Evolutionary conservation across 2,797 vertebrate species (phyloP).

Genomic region (Centroberyx gerrardi): DNA sequence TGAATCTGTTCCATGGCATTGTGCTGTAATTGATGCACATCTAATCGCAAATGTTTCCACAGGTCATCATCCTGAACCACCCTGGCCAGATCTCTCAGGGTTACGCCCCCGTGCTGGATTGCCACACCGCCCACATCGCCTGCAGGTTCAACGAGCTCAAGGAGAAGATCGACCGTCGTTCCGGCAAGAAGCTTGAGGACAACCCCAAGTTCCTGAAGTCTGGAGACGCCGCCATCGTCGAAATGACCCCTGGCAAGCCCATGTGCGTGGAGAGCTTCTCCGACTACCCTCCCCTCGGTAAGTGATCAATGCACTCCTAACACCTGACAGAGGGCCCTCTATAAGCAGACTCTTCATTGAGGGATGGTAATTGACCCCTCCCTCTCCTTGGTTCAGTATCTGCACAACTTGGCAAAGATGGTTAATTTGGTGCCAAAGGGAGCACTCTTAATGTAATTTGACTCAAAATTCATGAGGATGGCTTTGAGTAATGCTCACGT

Average conservation of each 20-base stretch:
- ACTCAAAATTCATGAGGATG: no score
- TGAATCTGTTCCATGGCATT: no score
- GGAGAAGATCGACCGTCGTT: constrained; percentile 85
- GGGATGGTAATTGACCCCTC: no score
- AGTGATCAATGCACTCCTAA: no score
- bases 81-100: constrained; percentile 86
- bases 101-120: constrained; percentile 87
- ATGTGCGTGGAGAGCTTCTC: constrained; percentile 88
- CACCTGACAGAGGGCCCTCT: no score
- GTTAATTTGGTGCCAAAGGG: no score
- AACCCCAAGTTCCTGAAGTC: constrained; percentile 85
- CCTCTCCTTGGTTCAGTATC: constrained; percentile 42
- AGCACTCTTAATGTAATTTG: no score
- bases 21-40: no score
- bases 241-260: constrained; percentile 84
- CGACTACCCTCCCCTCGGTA: constrained; percentile 69
- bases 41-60: constrained; percentile 81
- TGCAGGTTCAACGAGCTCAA: constrained; percentile 86
- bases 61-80: constrained; percentile 90
- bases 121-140: constrained; percentile 88
- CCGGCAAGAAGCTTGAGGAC: constrained; percentile 88
- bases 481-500: no score
- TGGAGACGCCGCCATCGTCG: constrained; percentile 84
- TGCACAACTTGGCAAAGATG: constrained; percentile 59
- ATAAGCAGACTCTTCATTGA: no score